Evolutionary conservation across 2,888 invertebrate genomes (phyloP), one percentile per base, ranked within the genome.

Genomic region (Lasiommata megera): DNA sequence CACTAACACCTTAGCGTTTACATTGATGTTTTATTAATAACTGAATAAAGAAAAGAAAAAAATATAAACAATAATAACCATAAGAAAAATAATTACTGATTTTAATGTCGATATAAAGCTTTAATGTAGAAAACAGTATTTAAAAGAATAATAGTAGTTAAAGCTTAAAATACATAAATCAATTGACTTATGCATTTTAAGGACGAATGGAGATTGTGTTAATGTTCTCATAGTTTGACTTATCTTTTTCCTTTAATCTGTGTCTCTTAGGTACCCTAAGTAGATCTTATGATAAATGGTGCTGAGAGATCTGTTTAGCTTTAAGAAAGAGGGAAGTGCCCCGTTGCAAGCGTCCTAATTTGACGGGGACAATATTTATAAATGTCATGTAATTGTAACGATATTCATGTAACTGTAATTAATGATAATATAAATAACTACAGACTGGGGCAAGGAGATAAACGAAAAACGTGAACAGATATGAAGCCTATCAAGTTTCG

Each of bases 251-350:
- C 29, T 46, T 31, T n/a, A 28, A 12, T 12, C 37, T 46, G 29
- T 31, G 46, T 23, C 12, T 28, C 12, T 16, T 16, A 50, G 67
- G 70, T 76, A 73, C 67, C 69, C 68, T 55, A 71, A 74, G 75
- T 72, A 72, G 71, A 75, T 69, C 72, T 69, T 68, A 73, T n/a
- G n/a, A 70, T 73, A 75, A 69, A 72, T 85, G 88, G 88, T 88
- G 88, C 88, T 88, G 84, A 81, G 82, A 86, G 88, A 88, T 88
- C 88, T 88, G 87, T 82, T 71, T 76, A 80, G 77, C 74, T 76
- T 73, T 79, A 74, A 74, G 74, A 67, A 66, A 64, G 63, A 58
- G 74, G 67, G 66, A 64, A 62, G 59, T 65, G 66, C 67, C 69
- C 70, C 69, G 69, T 73, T 72, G 73, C 67, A 71, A 67, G 64